Conservation (phyloP, 1,140 invertebrate genomes). For the Brachionus koreanus region DNA sequence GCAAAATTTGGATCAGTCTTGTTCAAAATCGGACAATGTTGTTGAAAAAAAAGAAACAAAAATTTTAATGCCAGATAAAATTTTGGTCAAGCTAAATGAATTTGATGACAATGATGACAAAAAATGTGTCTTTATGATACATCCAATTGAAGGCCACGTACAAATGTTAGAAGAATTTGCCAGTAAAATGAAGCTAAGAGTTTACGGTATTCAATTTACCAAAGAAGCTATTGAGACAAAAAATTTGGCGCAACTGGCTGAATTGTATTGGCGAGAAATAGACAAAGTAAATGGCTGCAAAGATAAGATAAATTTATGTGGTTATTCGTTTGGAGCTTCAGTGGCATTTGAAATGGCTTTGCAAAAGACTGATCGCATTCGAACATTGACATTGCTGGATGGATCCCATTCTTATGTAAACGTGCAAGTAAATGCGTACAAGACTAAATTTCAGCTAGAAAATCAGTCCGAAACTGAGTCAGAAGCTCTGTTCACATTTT, state of each 20-base stretch:
- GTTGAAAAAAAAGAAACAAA: conserved; percentile 52
- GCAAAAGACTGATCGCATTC: conserved; percentile 64
- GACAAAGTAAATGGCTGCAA: conserved; percentile 65
- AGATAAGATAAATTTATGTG: conserved; percentile 73
- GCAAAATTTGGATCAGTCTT: conserved; percentile 65
- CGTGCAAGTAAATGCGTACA: conserved; percentile 65
- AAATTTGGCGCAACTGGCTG: conserved; percentile 70
- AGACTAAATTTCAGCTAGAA: conserved; percentile 42
- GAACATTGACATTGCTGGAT: conserved; percentile 69
- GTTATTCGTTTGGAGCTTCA: conserved; percentile 88
- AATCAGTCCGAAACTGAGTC: conserved; percentile 60
- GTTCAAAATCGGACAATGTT: conserved; percentile 49
- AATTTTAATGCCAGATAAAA: conserved; percentile 60
- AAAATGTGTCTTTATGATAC: conserved; percentile 70
- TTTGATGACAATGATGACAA: conserved; percentile 49
- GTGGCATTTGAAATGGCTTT: conserved; percentile 88
- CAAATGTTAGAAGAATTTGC: conserved; percentile 67
- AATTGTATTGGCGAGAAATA: conserved; percentile 65
- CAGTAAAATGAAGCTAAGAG: conserved; percentile 68
- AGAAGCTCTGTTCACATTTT: conserved; percentile 74
- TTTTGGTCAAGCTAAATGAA: conserved; percentile 60
- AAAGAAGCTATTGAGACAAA: conserved; percentile 66
- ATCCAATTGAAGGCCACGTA: conserved; percentile 85
- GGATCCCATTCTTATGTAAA: conserved; percentile 84
- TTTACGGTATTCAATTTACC: conserved; percentile 85